Evolutionary conservation across 2,797 vertebrate genomes (phyloP).

Genomic region (Chaenodraco wilsoni): DNA sequence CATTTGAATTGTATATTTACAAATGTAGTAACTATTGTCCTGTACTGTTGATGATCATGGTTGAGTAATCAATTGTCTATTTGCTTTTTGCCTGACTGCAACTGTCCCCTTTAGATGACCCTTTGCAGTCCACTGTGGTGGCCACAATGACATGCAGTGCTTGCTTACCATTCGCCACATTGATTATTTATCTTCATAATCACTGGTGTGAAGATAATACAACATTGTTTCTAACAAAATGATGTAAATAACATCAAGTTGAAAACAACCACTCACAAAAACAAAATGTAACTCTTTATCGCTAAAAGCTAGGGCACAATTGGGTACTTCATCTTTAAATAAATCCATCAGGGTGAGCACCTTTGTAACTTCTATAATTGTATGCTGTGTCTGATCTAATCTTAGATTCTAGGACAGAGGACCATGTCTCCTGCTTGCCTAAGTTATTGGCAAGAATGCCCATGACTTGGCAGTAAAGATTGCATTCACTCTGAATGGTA

Average conservation of each 20-base stretch:
- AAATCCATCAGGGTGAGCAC: constrained; percentile 4
- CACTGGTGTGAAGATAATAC: constrained; percentile 1
- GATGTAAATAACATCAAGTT: neutral
- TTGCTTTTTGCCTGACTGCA: constrained; percentile 23
- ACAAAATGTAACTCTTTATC: neutral
- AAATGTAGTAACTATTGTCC: too few relatives aligned
- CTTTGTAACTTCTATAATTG: constrained; percentile 12
- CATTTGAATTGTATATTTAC: too few relatives aligned
- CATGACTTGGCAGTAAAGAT: neutral
- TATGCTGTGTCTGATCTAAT: constrained; percentile 6
- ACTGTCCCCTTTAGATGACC: constrained; percentile 26
- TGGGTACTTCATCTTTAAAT: neutral
- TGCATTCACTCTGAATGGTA: neutral
- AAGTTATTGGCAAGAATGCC: constrained; percentile 5
- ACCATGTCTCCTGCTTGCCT: neutral
- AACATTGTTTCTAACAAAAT: neutral
- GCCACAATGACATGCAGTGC: neutral
- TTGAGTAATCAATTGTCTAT: constrained; percentile 38
- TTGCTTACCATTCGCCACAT: neutral
- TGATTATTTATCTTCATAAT: constrained; percentile 11
- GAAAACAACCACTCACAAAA: neutral
- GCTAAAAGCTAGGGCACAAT: neutral
- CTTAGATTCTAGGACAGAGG: constrained; percentile 13
- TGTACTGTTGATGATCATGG: constrained; percentile 6
- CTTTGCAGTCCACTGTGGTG: neutral